Evolutionary conservation across 2,888 invertebrate species (phyloP).

Genomic region (Amphimallon solstitiale): DNA sequence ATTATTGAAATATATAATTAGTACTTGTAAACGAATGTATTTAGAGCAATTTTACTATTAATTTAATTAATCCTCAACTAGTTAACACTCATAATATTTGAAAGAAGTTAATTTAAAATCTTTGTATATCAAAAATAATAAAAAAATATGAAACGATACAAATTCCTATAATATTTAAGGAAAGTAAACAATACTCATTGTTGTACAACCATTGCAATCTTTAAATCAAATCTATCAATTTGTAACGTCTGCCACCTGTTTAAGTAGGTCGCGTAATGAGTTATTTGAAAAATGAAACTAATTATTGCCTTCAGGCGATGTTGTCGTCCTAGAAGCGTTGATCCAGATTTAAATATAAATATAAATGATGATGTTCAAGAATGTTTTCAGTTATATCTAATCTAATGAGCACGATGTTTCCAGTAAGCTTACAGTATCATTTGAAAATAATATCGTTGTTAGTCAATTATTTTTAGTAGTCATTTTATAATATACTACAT

Average conservation of each 20-base stretch:
- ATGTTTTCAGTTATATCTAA: constrained; percentile 1
- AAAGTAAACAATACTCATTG: background rate
- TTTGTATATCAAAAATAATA: no score
- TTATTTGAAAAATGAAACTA: constrained; percentile 29
- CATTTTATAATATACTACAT: no score
- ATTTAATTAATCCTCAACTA: no score
- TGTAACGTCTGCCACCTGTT: constrained; percentile 31
- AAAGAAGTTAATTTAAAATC: no score
- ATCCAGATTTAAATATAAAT: constrained; percentile 35
- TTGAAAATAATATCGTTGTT: background rate
- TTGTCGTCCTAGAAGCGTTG: constrained; percentile 22
- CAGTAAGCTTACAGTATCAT: background rate
- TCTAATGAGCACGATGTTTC: background rate
- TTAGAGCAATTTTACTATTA: no score
- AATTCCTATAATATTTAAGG: no score
- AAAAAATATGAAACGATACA: no score
- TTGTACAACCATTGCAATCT: background rate
- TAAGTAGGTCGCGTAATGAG: constrained; percentile 31
- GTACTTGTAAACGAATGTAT: no score
- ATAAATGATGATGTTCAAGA: constrained; percentile 27
- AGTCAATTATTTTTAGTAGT: no score
- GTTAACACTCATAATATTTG: no score
- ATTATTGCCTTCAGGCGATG: constrained; percentile 29
- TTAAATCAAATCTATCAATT: constrained; percentile 3
- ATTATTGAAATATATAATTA: no score